Base-by-base conservation (phyloP, 2,888 invertebrate genomes). In the Isotomurus palustris region DNA sequence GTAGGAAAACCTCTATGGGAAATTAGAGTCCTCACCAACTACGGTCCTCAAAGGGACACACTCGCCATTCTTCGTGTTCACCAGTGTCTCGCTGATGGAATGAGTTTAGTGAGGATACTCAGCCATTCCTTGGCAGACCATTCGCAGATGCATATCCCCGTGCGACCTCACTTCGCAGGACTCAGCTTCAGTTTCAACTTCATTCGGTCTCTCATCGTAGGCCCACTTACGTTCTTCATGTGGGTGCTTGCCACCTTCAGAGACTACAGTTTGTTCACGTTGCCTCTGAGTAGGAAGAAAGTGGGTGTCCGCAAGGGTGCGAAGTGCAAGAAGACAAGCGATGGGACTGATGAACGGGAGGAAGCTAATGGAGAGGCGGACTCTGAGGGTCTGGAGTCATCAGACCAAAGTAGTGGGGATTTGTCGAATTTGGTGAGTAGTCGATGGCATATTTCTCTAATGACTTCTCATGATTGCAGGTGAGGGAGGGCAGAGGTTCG, bases 1-100 rank as follows among this genome's bases (percentile, higher is more conserved):
- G 61, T 72, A 17, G 75, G 76, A 21, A 74, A 74, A 52, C 79
- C 81, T 0, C 74, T 80, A 6, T 81, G 81, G 81, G 80, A 81
- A 69, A 73, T 81, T 29, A 77, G 78, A 49, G 75, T 81, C 5
- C 64, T 80, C 12, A 73, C 74, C 2, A 74, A 76, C 58, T 76
- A 77, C 3, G 73, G 74, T 22, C 69, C 69, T 2, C 70, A 74
- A 50, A 71, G 73, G 54, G 78, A 78, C 61, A 76, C 78, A 0
- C 74, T 78, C 35, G 73, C 77, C 6, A 72, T 79, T 43, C 72
- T 80, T 38, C 71, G 81, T 1, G 75, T 78, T 36, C 80, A 81
- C 69, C 79, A 79, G 43, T 76, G 78, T 58, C 70, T 81, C 28
- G 76, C 78, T 0, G 81, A 81, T 70, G 81, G 80, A 12, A 76